phyloP scores from a whole-genome alignment of 2,113 vertebrate genomes.

The Crotalus horridus region DNA sequence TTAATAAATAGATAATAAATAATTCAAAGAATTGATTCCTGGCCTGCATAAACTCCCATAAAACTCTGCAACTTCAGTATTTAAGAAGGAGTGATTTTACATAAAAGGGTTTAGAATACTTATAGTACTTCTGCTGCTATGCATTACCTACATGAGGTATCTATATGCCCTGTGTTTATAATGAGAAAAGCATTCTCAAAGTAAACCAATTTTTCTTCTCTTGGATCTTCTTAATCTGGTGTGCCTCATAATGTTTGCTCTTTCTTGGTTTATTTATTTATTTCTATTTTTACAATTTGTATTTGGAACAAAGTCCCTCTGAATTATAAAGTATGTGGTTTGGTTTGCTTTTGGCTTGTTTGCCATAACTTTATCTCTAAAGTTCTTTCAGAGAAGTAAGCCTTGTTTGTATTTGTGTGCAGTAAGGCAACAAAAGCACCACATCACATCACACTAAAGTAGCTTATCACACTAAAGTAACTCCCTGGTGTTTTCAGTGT shows the following conservation, averaged over 20 bases:
- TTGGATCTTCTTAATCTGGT: background rate
- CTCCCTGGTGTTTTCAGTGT: background rate
- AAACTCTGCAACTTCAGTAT: constrained; percentile 1
- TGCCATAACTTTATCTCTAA: background rate
- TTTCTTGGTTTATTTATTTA: background rate
- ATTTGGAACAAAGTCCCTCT: background rate
- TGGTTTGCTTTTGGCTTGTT: background rate
- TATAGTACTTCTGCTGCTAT: background rate
- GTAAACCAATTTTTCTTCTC: background rate
- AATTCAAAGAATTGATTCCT: background rate
- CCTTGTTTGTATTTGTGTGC: background rate
- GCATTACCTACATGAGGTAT: background rate
- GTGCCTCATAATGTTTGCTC: background rate
- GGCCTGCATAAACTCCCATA: background rate
- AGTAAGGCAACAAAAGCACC: background rate
- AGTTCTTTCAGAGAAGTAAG: background rate
- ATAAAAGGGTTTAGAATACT: background rate
- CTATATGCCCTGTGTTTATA: background rate
- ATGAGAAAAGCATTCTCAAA: background rate
- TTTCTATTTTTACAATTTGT: background rate
- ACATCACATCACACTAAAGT: background rate
- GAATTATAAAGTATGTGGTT: background rate
- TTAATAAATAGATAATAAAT: constrained; percentile 14
- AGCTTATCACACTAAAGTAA: background rate
- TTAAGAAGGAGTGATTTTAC: constrained; percentile 10